Percentiles rank a stretch among this genome's conserved stretches.
Evolutionary conservation across 2,113 vertebrate genomes (phyloP).

Genomic region (Sciurus niger): DNA sequence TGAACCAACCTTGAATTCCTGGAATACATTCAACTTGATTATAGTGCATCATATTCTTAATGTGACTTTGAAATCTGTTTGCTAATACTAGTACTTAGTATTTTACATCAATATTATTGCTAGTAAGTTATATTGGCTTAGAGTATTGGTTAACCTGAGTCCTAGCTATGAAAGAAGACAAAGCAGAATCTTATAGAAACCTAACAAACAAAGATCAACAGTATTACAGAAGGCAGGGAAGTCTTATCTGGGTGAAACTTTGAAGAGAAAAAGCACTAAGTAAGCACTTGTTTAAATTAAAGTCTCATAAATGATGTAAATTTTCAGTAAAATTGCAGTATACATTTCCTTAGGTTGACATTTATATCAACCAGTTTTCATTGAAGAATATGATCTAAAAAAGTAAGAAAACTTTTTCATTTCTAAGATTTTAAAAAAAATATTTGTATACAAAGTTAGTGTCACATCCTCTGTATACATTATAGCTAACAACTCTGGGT

Average conservation of each 20-base stretch:
- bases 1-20: background rate
- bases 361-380: background rate
- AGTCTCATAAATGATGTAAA: background rate
- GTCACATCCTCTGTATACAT: background rate
- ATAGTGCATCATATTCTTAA: no score
- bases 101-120: background rate
- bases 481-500: background rate
- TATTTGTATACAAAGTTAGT: background rate
- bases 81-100: background rate
- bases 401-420: background rate
- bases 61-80: no score
- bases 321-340: background rate
- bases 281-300: background rate
- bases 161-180: background rate
- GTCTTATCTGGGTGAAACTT: background rate
- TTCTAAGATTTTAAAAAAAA: background rate
- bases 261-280: background rate
- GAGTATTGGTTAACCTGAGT: background rate
- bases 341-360: background rate
- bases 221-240: background rate
- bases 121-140: background rate
- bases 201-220: background rate
- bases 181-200: background rate
- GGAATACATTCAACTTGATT: no score
- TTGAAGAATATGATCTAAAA: background rate